phyloP scores from a whole-genome alignment of 2,797 vertebrate genomes.

The Sparus aurata region DNA sequence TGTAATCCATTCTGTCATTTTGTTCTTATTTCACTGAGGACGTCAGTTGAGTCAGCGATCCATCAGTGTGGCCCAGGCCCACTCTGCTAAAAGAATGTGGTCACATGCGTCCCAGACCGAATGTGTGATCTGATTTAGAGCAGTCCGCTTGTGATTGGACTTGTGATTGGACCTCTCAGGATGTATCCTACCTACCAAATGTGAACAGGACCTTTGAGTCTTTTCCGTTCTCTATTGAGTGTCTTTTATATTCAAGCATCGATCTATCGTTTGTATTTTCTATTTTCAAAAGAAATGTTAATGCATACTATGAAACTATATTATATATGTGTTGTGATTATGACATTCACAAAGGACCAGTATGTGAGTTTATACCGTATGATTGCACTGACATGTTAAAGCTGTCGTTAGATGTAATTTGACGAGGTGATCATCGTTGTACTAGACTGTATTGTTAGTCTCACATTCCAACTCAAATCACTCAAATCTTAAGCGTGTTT shows the following conservation, averaged over 20 bases:
- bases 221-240: slow-evolving; percentile 19
- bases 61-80: no score
- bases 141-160: no score
- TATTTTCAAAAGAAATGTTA: slow-evolving; percentile 4
- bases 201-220: not conserved
- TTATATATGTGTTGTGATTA: no score
- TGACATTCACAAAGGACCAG: not conserved
- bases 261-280: slow-evolving; percentile 30
- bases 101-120: no score
- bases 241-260: slow-evolving; percentile 50
- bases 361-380: not conserved
- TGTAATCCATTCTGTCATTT: no score
- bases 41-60: no score
- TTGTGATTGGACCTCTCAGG: no score
- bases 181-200: no score
- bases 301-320: slow-evolving; percentile 14
- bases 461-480: slow-evolving; percentile 25
- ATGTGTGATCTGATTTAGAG: no score
- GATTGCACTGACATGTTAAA: slow-evolving; percentile 22
- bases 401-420: not conserved
- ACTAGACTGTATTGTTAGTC: slow-evolving; percentile 14
- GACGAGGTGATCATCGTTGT: slow-evolving; percentile 14
- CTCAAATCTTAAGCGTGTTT: slow-evolving; percentile 19
- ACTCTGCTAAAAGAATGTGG: no score
- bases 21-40: no score